Conservation (phyloP, 2,888 invertebrate species). For the Parochlus steinenii region DNA sequence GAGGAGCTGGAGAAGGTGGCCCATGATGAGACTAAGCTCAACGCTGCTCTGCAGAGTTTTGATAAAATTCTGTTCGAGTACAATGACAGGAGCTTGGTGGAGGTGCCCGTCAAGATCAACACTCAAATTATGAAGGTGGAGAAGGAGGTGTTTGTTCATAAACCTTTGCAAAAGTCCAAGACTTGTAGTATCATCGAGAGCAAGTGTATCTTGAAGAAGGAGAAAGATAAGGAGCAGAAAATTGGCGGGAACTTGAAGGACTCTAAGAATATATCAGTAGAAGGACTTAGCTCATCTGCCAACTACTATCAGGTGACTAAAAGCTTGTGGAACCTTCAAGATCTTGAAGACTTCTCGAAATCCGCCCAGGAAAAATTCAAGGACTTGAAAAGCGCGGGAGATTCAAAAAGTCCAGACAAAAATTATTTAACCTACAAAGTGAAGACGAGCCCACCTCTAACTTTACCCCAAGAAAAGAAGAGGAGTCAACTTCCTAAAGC, state of each 20-base stretch:
- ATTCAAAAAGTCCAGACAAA: constrained; percentile 29
- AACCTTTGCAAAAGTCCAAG: constrained; percentile 43
- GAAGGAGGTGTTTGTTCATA: constrained; percentile 13
- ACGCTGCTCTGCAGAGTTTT: constrained; percentile 34
- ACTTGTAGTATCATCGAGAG: constrained; percentile 55
- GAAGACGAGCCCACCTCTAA: constrained; percentile 24
- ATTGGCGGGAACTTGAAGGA: constrained; percentile 5
- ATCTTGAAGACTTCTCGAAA: constrained; percentile 37
- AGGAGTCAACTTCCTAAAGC: constrained; percentile 33
- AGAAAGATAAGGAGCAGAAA: constrained; percentile 26
- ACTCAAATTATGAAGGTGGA: background rate
- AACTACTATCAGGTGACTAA: constrained; percentile 36
- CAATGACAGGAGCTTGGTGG: constrained; percentile 15
- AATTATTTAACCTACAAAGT: constrained; percentile 27
- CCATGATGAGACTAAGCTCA: constrained; percentile 31
- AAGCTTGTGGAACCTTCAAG: constrained; percentile 40
- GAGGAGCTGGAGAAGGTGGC: constrained; percentile 30
- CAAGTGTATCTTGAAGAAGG: constrained; percentile 46
- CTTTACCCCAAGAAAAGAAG: background rate
- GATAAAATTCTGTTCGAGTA: constrained; percentile 36
- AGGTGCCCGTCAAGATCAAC: background rate
- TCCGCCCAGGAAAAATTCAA: constrained; percentile 20
- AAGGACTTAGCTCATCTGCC: constrained; percentile 29
- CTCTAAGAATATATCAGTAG: constrained; percentile 15
- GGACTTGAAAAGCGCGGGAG: constrained; percentile 17